phyloP scores from a whole-genome alignment of 2,888 invertebrate species.

The Camptogramma bilineatum region DNA sequence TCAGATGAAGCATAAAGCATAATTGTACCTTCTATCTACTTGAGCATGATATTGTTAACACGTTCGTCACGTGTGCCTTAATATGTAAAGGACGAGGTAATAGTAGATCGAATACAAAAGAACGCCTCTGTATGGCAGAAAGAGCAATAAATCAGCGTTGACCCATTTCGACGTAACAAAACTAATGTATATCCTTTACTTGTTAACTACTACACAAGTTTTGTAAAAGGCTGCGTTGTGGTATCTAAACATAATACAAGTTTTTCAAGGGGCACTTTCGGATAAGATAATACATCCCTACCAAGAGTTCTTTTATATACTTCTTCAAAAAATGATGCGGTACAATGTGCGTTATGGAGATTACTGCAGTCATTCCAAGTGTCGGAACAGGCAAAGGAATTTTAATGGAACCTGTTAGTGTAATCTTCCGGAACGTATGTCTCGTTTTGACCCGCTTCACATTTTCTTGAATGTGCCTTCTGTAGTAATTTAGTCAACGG shows the following conservation, averaged over 20 bases:
- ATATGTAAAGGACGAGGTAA: not conserved
- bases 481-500: not conserved
- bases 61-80: slow-evolving; percentile 16
- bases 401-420: slow-evolving; percentile 2
- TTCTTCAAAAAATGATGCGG: not conserved
- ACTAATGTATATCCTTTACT: not conserved
- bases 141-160: slow-evolving; percentile 19
- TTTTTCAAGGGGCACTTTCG: slow-evolving; percentile 12
- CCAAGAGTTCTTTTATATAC: no score
- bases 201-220: not conserved
- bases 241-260: slow-evolving; percentile 7
- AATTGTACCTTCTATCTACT: not conserved
- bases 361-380: slow-evolving; percentile 1
- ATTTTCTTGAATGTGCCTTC: not conserved
- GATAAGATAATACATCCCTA: slow-evolving; percentile 1
- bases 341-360: not conserved
- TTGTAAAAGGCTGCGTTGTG: slow-evolving; percentile 1
- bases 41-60: slow-evolving; percentile 12
- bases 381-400: not conserved
- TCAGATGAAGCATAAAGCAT: not conserved
- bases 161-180: slow-evolving; percentile 6
- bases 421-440: not conserved
- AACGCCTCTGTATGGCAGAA: slow-evolving; percentile 17
- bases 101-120: slow-evolving; percentile 21
- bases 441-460: not conserved